Conservation (phyloP, 2,888 invertebrate species). For the Aleiodes leptofemur region DNA sequence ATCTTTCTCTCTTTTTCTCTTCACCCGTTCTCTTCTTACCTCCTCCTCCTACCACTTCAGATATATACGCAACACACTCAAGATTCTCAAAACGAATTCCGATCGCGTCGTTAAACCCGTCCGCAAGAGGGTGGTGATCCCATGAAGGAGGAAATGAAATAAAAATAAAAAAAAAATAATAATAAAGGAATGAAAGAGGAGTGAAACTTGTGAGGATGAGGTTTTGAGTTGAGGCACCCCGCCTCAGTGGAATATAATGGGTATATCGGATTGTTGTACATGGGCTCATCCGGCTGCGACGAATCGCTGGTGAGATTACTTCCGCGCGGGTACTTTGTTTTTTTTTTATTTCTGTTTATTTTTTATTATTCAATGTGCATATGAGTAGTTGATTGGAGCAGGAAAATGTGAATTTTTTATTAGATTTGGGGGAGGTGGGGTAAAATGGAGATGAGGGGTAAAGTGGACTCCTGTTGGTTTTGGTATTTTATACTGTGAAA, state of each 20-base stretch:
- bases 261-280: conserved; percentile 58
- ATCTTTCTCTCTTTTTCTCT: conserved; percentile 41
- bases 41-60: neutral
- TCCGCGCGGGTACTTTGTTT: conserved; percentile 50
- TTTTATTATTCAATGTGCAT: no score
- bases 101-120: conserved; percentile 59
- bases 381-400: no score
- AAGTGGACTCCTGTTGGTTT: no score
- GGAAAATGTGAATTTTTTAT: no score
- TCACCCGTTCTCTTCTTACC: neutral
- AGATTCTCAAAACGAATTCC: conserved; percentile 58
- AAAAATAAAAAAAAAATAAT: conserved; percentile 35
- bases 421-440: no score
- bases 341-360: conserved; percentile 9
- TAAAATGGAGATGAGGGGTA: no score
- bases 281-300: conserved; percentile 58
- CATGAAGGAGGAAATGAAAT: conserved; percentile 45
- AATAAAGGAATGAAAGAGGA: conserved; percentile 38
- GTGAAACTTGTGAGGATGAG: conserved; percentile 46
- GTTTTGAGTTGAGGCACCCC: conserved; percentile 48
- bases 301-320: conserved; percentile 58
- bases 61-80: conserved; percentile 32
- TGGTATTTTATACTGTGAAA: no score
- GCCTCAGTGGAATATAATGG: conserved; percentile 57
- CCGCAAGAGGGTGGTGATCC: conserved; percentile 45